A percentile compares a stretch with the other conserved stretches of the same genome.
Evolutionary conservation across 2,113 vertebrate genomes (phyloP).

Genomic region (Pterocles burchelli): DNA sequence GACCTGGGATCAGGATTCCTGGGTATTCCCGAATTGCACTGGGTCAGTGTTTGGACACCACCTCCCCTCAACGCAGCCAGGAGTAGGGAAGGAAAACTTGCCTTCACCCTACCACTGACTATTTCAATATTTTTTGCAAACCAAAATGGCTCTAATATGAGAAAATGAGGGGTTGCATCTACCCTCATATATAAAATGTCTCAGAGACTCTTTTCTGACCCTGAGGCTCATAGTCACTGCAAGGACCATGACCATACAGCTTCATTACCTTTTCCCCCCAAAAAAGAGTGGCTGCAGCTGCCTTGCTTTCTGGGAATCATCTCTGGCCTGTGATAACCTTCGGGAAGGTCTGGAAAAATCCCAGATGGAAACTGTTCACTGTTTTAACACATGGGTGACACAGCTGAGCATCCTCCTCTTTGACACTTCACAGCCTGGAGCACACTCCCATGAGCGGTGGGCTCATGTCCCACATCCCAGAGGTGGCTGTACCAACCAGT

Average conservation of each 20-base stretch:
- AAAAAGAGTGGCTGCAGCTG: not conserved
- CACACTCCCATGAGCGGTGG: rapidly evolving
- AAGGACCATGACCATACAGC: not conserved
- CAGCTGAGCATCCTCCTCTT: not conserved
- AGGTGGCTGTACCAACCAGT: not conserved
- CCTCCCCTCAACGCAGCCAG: not conserved
- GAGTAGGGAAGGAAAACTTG: not conserved
- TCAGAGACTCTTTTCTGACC: not conserved
- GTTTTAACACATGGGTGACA: not conserved
- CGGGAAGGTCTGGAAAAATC: not conserved
- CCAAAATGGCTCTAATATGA: not conserved
- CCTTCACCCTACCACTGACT: not conserved
- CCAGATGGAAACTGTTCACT: not conserved
- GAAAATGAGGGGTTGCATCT: not conserved
- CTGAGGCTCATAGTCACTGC: not conserved
- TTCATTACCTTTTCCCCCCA: not conserved
- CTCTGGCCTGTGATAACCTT: not conserved
- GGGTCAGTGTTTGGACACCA: not conserved
- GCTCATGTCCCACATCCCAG: not conserved
- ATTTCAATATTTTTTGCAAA: not conserved
- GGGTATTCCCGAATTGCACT: not conserved
- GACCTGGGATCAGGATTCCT: not conserved
- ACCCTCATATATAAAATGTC: not conserved
- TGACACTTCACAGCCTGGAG: not conserved
- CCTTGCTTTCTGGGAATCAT: not conserved